A percentile compares a stretch with the other conserved stretches of the same genome.
phyloP scores from a whole-genome alignment of 2,888 invertebrate genomes.

The Iphiclides podalirius region DNA sequence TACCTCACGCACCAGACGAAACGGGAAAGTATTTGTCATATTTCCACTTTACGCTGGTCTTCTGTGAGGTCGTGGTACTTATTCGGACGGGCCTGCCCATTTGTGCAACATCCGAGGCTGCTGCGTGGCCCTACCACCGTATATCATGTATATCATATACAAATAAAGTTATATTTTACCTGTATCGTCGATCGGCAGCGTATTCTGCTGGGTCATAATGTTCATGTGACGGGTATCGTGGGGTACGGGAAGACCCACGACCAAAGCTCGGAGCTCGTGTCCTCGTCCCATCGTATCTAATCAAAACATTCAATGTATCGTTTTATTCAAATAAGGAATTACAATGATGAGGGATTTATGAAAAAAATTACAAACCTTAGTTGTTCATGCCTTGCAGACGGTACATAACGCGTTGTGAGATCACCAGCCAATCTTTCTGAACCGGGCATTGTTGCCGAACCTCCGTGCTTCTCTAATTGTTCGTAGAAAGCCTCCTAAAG shows the following conservation, averaged over 20 bases:
- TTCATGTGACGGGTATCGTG: conserved; percentile 61
- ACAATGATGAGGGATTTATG: no score
- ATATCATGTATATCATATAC: no score
- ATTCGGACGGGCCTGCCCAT: no score
- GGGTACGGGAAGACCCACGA: conserved; percentile 61
- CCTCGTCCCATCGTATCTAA: conserved; percentile 64
- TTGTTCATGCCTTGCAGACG: conserved; percentile 60
- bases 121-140: no score
- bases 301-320: no score
- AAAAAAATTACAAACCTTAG: conserved; percentile 35
- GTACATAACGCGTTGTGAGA: conserved; percentile 52
- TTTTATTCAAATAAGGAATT: no score
- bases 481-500: conserved; percentile 97
- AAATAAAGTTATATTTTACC: no score
- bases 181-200: conserved; percentile 71
- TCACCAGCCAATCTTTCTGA: conserved; percentile 61
- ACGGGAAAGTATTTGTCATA: no score
- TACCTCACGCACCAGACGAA: no score
- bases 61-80: no score
- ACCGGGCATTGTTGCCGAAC: conserved; percentile 79
- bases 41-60: no score
- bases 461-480: conserved; percentile 89
- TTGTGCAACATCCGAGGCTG: no score
- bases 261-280: conserved; percentile 72
- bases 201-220: conserved; percentile 75